Evolutionary conservation across 1,140 invertebrate species (phyloP), one percentile per base, ranked within the genome.

Genomic region (Apis laboriosa): DNA sequence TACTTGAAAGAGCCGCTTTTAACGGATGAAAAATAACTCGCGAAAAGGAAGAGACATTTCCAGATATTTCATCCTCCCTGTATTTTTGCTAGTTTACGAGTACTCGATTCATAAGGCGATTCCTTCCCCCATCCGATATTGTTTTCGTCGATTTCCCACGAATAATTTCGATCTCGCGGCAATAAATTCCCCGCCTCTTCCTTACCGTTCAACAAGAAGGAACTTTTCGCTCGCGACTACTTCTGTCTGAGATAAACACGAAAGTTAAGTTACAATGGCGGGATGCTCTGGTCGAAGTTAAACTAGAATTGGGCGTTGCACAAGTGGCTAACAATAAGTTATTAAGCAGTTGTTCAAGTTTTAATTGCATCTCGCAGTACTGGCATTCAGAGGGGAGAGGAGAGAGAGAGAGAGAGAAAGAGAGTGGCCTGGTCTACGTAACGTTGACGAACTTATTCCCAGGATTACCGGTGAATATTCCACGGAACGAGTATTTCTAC

Each of bases 311-410:
- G 84, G 84, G 79, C 78, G 83, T 84, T 87, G 85, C 85, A 89
- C 73, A 91, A 90, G 86, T 90, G 81, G 86, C 83, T 89, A 84
- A 88, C 79, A 81, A 88, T 88, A 89, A 92, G 83, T 91, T 90
- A 91, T 91, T 88, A 90, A 92, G 84, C 87, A 89, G 84, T 92
- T 91, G 85, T 88, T 88, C 74, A 90, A 91, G 86, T 92, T 92
- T 91, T 91, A 92, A 92, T 91, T 91, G 87, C 86, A 88, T 91
- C 84, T 74, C 78, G 71, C 24, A 80, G 64, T 84, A 34, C 74
- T 58, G 60, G 17, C 55, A 63, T 84, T 84, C 84, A 55, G 24
- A 15, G 63, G 13, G 55, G 34, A 43, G 34, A 43, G 34, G 34
- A 34, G 34, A 34, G 34, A 34, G 34, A 34, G 34, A 34, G 28